phyloP scores from a whole-genome alignment of 92 coral and sea anemone genomes.

The Blastomussa wellsi region DNA sequence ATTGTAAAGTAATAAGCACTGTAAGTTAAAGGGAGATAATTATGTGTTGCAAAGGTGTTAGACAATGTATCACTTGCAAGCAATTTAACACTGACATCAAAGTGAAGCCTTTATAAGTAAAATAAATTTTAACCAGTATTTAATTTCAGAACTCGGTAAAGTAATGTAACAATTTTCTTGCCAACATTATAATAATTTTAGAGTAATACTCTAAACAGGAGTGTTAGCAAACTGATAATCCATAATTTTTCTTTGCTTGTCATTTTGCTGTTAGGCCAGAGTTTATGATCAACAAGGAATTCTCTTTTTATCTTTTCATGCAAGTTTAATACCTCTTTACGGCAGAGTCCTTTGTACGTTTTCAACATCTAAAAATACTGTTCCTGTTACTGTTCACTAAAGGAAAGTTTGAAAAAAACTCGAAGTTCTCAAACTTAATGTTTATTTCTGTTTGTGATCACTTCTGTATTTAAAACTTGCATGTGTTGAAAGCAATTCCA shows the following conservation, averaged over 20 bases:
- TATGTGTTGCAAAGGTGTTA: background rate
- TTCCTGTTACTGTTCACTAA: too few species aligned
- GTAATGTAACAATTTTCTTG: slow-evolving; percentile 26
- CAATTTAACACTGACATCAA: slow-evolving; percentile 31
- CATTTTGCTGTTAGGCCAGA: background rate
- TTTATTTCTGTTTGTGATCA: slow-evolving; percentile 23
- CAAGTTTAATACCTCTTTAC: background rate
- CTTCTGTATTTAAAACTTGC: background rate
- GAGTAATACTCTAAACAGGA: background rate
- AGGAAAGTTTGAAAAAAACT: background rate
- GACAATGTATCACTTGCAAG: slow-evolving; percentile 23
- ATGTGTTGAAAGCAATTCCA: background rate
- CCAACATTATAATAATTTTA: background rate
- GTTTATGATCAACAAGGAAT: background rate
- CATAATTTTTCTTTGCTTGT: background rate
- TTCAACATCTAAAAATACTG: background rate
- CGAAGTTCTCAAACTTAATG: background rate
- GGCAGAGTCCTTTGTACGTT: background rate
- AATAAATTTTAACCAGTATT: slow-evolving; percentile 20
- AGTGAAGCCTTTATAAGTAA: background rate
- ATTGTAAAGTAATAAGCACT: slow-evolving; percentile 11
- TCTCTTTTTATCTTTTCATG: background rate
- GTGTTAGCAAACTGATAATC: slow-evolving; percentile 12
- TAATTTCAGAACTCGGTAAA: background rate
- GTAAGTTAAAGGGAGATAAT: slow-evolving; percentile 27